Evolutionary conservation across 2,797 vertebrate species (phyloP).

Genomic region (Lates japonicus): DNA sequence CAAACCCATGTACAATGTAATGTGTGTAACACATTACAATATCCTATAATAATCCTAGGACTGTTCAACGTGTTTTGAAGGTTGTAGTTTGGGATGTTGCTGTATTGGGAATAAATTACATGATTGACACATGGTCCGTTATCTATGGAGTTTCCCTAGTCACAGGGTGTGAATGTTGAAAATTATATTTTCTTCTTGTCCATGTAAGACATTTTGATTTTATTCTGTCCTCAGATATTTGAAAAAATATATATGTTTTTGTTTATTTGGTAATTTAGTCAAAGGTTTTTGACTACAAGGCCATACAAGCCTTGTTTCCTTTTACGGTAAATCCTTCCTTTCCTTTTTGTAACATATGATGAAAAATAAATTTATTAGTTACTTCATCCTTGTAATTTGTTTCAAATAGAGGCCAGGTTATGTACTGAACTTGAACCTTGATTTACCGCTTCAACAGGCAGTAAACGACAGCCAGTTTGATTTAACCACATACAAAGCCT

Average conservation of each 20-base stretch:
- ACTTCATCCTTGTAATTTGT: slow-evolving; percentile 23
- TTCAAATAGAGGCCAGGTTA: slow-evolving; percentile 22
- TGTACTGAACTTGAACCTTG: slow-evolving; percentile 22
- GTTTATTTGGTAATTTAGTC: not conserved
- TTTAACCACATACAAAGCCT: slow-evolving; percentile 45
- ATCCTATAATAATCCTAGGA: slow-evolving; percentile 4
- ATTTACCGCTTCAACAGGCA: slow-evolving; percentile 52
- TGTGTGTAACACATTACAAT: slow-evolving; percentile 34
- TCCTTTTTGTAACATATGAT: not conserved
- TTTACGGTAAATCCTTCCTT: not conserved
- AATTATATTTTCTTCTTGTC: not conserved
- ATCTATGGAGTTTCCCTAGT: not conserved
- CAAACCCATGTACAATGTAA: slow-evolving; percentile 25
- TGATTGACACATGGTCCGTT: not conserved
- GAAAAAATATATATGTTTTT: not conserved
- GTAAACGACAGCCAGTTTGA: slow-evolving; percentile 25
- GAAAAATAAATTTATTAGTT: slow-evolving; percentile 20
- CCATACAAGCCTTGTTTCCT: not conserved
- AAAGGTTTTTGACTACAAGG: not conserved
- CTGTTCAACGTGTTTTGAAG: no score
- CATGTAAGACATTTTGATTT: not conserved
- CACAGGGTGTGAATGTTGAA: not conserved
- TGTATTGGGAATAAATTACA: slow-evolving; percentile 23
- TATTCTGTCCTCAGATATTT: not conserved
- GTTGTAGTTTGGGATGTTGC: slow-evolving; percentile 18